Percentiles rank a stretch among this genome's conserved stretches.
These are phyloP conservation scores for Periparus ater DNA, from an alignment of 2,797 vertebrate genomes.

Conservation along the genomic window DNA sequence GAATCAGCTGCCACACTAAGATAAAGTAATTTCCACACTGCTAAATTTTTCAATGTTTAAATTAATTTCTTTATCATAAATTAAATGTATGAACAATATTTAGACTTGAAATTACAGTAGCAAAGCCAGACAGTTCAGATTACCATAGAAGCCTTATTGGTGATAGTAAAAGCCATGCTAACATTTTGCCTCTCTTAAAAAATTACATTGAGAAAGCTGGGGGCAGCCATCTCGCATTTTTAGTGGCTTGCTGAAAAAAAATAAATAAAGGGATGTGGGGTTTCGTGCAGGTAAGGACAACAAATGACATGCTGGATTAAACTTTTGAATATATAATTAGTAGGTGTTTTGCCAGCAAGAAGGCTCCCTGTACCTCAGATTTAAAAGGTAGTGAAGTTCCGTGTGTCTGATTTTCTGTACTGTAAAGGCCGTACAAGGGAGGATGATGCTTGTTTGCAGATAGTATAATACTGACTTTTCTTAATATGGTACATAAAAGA, in stretches of 20 bases:
- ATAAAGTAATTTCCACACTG: background rate
- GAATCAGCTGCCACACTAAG: background rate
- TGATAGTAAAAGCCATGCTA: background rate
- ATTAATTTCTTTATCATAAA: background rate
- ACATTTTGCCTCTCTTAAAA: background rate
- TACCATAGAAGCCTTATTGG: background rate
- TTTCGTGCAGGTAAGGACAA: background rate
- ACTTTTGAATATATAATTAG: background rate
- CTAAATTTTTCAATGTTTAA: background rate
- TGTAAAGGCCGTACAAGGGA: background rate
- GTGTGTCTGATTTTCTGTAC: background rate
- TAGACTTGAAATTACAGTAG: background rate
- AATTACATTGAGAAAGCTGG: background rate
- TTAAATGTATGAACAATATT: background rate
- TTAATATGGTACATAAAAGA: background rate
- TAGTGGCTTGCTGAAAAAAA: background rate
- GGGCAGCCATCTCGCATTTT: background rate
- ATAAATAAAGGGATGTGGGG: background rate
- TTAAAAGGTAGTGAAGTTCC: background rate
- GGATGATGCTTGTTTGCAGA: background rate
- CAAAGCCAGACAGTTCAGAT: background rate
- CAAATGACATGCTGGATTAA: background rate
- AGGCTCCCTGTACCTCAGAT: background rate
- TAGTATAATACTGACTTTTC: background rate
- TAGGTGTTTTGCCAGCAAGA: background rate